Base-by-base conservation (phyloP, 2,888 invertebrate genomes). In the Liposcelis brunnea region DNA sequence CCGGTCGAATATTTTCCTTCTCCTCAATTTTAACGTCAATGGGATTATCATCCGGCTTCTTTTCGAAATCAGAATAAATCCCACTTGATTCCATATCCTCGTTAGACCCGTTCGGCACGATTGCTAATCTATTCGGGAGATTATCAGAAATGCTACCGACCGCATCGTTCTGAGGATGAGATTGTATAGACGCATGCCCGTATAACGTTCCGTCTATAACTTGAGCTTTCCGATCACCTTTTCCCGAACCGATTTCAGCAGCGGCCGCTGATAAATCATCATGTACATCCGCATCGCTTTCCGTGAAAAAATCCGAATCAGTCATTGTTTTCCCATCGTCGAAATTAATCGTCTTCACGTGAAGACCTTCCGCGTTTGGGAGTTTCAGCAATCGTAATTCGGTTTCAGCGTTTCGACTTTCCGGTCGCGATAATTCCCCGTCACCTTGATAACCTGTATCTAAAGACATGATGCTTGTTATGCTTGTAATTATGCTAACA, bases 361-460 rank as follows among this genome's bases (percentile, higher is more conserved):
- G 26, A 8, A 26, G 26, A 4, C 26, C 26, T 8, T 26, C 26
- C 82, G 52, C 78, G 77, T 50, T 82, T 68, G 53, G 80, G 67
- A 48, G 74, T 71, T 42, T 68, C 62, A 53, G 54, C 11, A 32
- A 21, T 26, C 53, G 54, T 32, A 53, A 53, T n/a, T 40, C 34
- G n/a, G 48, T 33, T 15, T 84, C 83, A 31, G 80, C 79, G 42
- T 79, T 80, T 50, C 86, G 72, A 54, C 86, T 86, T 0, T 81
- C 85, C 1, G 86, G 86, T 49, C 86, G 70, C 18, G 86, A 86
- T 75, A 84, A 84, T 66, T 86, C 86, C 4, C 86, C 86, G 63
- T 86, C 86, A 8, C 90, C 90, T 65, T 89, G 90, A 64, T 90
- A 91, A 35, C 93, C 91, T n/a, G 80, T 83, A 62, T 93, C 91